A percentile compares a stretch with the other conserved stretches of the same genome.
These are phyloP conservation scores for Drosophila greeni DNA, from an alignment of 2,888 invertebrate genomes.

Conservation along the genomic window DNA sequence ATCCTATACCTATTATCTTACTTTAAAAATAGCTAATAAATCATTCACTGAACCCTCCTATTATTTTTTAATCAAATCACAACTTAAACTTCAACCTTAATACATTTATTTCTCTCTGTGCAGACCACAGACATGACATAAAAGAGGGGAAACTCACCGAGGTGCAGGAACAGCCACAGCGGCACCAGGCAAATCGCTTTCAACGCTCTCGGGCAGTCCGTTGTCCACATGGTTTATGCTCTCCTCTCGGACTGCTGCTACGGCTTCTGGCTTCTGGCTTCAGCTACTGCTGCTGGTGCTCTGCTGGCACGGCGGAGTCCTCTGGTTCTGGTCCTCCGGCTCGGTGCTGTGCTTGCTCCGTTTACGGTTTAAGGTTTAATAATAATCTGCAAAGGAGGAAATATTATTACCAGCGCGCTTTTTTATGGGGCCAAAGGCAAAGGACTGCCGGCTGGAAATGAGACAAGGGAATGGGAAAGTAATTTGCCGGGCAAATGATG, in stretches of 20 bases:
- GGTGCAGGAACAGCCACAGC: conserved; percentile 73
- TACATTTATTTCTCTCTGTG: background rate
- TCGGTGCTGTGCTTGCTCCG: conserved; percentile 25
- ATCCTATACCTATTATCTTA: too few species aligned
- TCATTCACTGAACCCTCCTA: background rate
- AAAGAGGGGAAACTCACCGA: conserved; percentile 66
- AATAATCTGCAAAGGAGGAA: conserved; percentile 44
- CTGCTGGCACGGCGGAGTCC: conserved; percentile 5
- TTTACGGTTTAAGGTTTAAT: conserved; percentile 47
- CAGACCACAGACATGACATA: background rate
- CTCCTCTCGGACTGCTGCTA: conserved; percentile 20
- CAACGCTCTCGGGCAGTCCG: conserved; percentile 68
- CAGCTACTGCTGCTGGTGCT: conserved; percentile 1
- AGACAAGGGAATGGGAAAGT: conserved; percentile 29
- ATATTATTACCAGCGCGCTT: conserved; percentile 40
- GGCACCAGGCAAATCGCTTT: conserved; percentile 70
- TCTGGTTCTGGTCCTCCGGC: conserved; percentile 15
- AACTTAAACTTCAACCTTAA: background rate
- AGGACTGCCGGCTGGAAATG: conserved; percentile 23
- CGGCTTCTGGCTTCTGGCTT: conserved; percentile 3
- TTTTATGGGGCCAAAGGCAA: conserved; percentile 35
- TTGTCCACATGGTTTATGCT: conserved; percentile 71
- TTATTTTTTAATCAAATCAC: background rate
- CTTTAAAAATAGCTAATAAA: too few species aligned
- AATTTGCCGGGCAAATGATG: conserved; percentile 34